Conservation (phyloP, 2,888 invertebrate genomes). For the Agrotis exclamationis region DNA sequence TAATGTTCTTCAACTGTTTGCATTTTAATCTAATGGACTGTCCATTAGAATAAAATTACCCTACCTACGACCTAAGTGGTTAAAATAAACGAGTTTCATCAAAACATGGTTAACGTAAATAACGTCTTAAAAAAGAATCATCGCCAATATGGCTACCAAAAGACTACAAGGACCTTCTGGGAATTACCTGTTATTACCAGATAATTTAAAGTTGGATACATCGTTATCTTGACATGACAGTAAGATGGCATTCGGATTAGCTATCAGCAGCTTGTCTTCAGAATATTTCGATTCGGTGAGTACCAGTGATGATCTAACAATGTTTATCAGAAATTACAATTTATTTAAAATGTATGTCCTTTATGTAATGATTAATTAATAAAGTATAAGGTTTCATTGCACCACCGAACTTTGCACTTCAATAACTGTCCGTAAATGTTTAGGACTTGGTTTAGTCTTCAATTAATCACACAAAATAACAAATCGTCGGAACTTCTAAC, state of each 20-base stretch:
- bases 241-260: not conserved
- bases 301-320: not conserved
- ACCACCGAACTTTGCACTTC: slow-evolving; percentile 4
- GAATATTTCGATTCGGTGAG: too few relatives aligned
- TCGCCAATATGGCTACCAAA: not conserved
- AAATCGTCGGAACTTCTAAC: slow-evolving; percentile 20
- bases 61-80: too few relatives aligned
- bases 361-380: not conserved
- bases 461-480: slow-evolving; percentile 30
- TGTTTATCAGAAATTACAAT: not conserved
- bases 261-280: not conserved
- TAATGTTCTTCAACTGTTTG: too few relatives aligned
- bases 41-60: too few relatives aligned
- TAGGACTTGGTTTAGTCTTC: not conserved
- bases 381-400: too few relatives aligned
- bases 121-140: not conserved
- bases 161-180: too few relatives aligned
- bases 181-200: not conserved
- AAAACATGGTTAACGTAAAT: not conserved
- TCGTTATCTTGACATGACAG: not conserved
- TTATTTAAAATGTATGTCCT: not conserved
- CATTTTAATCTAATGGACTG: slow-evolving; percentile 3
- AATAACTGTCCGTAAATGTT: not conserved
- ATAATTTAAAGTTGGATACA: too few relatives aligned
- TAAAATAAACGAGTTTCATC: not conserved